These are phyloP conservation scores for Callionymus lyra DNA, from an alignment of 2,113 vertebrate species.

Conservation along the genomic window DNA sequence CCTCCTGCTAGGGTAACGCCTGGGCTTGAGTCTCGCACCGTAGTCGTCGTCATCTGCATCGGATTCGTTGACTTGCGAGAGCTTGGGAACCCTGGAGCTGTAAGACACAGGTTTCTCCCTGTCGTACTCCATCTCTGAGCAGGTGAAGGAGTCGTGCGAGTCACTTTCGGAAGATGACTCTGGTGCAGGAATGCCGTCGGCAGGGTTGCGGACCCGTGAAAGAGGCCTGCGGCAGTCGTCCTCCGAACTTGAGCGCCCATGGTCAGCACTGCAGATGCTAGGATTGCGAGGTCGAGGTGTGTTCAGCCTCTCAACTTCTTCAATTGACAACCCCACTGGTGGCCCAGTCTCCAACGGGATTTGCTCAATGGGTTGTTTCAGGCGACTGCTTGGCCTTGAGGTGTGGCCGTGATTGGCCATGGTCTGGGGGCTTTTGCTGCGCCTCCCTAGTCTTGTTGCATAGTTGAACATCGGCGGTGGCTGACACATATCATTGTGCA, in stretches of 20 bases:
- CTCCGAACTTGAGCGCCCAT: slow-evolving; percentile 89
- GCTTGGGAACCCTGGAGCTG: slow-evolving; percentile 85
- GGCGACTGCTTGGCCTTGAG: slow-evolving; percentile 83
- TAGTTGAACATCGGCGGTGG: slow-evolving; percentile 85
- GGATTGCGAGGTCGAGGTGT: slow-evolving; percentile 91
- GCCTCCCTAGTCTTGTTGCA: slow-evolving; percentile 80
- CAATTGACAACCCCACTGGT: slow-evolving; percentile 88
- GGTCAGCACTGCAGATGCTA: slow-evolving; percentile 96
- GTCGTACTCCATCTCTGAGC: slow-evolving; percentile 98
- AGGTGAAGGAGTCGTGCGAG: slow-evolving; percentile 98
- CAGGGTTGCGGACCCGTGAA: slow-evolving; percentile 87
- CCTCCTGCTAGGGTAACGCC: slow-evolving; percentile 84
- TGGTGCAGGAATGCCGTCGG: slow-evolving; percentile 86
- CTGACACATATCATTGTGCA: slow-evolving; percentile 78
- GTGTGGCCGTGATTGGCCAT: slow-evolving; percentile 72
- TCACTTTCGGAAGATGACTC: slow-evolving; percentile 97
- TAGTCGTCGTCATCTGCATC: slow-evolving; percentile 96
- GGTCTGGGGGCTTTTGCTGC: slow-evolving; percentile 92
- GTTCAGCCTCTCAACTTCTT: slow-evolving; percentile 96
- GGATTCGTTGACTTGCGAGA: slow-evolving; percentile 95
- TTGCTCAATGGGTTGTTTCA: slow-evolving; percentile 88
- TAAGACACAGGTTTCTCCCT: slow-evolving; percentile 82
- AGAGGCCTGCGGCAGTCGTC: slow-evolving; percentile 87
- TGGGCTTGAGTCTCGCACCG: slow-evolving; percentile 76
- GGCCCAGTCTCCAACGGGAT: slow-evolving; percentile 82